Evolutionary conservation across 2,113 vertebrate genomes (phyloP).

Genomic region (Caranx melampygus): DNA sequence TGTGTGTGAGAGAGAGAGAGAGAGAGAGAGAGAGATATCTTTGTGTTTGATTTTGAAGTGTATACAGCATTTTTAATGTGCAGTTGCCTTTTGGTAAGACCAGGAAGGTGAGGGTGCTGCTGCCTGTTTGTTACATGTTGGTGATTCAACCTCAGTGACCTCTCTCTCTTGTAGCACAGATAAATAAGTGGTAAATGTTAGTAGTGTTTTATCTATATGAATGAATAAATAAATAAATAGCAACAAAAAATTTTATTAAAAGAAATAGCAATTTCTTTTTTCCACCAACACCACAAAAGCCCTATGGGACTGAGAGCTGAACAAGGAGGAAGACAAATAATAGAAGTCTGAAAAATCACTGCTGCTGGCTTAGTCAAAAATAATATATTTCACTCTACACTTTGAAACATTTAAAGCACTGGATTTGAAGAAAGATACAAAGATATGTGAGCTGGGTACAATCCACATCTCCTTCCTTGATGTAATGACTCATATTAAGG

Average conservation of each 20-base stretch:
- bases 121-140: neutral
- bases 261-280: too few species aligned
- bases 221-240: too few species aligned
- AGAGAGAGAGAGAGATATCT: neutral
- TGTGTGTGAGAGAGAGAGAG: neutral
- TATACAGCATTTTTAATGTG: neutral
- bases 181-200: neutral
- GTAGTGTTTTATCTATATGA: too few species aligned
- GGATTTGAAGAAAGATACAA: neutral
- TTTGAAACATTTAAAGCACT: neutral
- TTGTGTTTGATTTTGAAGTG: slow-evolving; percentile 38
- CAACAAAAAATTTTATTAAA: too few species aligned
- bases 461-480: too few species aligned
- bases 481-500: neutral
- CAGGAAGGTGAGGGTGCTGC: neutral
- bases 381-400: neutral
- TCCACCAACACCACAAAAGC: neutral
- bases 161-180: neutral
- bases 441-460: too few species aligned
- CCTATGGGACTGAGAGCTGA: neutral
- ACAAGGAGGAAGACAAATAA: neutral
- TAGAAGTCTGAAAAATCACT: neutral
- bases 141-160: neutral
- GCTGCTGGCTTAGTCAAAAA: neutral
- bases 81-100: neutral